A percentile compares a stretch with the other conserved stretches of the same genome.
phyloP scores from a whole-genome alignment of 2,113 vertebrate species.

The Athene noctua region DNA sequence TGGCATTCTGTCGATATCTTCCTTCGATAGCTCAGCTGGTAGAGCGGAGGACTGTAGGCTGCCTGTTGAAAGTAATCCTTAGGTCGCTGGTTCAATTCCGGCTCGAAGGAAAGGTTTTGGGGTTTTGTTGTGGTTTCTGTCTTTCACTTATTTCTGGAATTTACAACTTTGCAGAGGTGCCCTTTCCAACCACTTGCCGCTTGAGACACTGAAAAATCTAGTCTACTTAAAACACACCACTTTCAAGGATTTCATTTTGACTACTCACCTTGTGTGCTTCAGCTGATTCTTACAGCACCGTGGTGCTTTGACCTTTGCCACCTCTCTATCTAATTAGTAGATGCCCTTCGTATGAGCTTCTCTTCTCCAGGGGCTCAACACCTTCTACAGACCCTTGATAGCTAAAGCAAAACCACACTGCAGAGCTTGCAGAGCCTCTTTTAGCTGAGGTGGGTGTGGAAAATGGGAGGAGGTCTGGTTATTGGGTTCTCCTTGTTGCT shows the following conservation, averaged over 20 bases:
- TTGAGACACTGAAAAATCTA: not conserved
- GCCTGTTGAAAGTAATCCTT: not conserved
- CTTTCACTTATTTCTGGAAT: not conserved
- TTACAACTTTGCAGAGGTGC: not conserved
- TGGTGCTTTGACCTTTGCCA: not conserved
- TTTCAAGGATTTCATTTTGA: not conserved
- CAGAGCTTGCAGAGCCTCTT: not conserved
- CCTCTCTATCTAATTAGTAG: not conserved
- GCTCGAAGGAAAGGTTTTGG: slow-evolving; percentile 20
- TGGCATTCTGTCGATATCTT: not conserved
- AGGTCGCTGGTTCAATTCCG: slow-evolving; percentile 44
- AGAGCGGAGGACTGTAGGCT: slow-evolving; percentile 88
- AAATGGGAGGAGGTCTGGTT: not conserved
- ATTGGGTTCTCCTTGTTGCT: not conserved
- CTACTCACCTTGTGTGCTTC: not conserved
- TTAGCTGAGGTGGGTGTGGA: not conserved
- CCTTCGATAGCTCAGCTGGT: slow-evolving; percentile 91
- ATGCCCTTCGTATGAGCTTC: not conserved
- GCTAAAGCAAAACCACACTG: not conserved
- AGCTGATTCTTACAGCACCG: not conserved
- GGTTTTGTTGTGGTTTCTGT: not conserved
- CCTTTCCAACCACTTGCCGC: not conserved
- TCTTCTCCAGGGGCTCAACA: not conserved
- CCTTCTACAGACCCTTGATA: not conserved
- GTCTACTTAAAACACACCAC: not conserved